Conservation (phyloP, 2,113 vertebrate species). For the Corydoras maculifer region DNA sequence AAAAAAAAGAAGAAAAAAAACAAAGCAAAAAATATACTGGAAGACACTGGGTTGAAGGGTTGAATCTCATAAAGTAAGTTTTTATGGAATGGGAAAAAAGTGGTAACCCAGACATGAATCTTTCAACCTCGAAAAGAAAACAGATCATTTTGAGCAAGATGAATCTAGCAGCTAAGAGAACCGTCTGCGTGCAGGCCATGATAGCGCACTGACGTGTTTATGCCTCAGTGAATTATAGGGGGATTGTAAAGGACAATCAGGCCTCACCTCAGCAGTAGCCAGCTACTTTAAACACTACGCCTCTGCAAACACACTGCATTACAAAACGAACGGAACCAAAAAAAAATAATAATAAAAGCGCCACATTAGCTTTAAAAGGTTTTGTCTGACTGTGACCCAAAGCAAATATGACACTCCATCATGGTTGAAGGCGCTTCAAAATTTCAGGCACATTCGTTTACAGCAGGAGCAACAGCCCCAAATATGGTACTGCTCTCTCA, state of each 20-base stretch:
- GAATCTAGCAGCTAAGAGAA: slow-evolving; percentile 36
- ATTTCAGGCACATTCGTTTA: background rate
- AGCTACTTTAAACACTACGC: slow-evolving; percentile 28
- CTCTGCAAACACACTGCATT: too few species aligned
- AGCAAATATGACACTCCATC: too few species aligned
- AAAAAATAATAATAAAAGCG: background rate
- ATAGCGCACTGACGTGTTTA: slow-evolving; percentile 42
- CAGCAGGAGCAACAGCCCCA: slow-evolving; percentile 27
- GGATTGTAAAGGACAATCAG: slow-evolving; percentile 21
- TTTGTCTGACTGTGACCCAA: too few species aligned
- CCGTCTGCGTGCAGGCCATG: slow-evolving; percentile 15
- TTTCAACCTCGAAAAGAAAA: slow-evolving; percentile 24
- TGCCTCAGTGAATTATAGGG: slow-evolving; percentile 38
- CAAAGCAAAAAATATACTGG: background rate
- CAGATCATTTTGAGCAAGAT: slow-evolving; percentile 31
- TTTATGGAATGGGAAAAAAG: background rate
- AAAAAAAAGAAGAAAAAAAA: background rate
- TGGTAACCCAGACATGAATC: slow-evolving; percentile 9
- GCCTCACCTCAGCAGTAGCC: slow-evolving; percentile 27
- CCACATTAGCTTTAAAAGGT: too few species aligned
- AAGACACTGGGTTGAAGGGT: background rate
- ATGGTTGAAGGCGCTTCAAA: too few species aligned
- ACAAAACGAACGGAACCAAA: background rate
- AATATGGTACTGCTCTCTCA: slow-evolving; percentile 34
- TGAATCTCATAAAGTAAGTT: slow-evolving; percentile 30